Conservation (phyloP, 64 coral and sea anemone species). For the Orbicella faveolata region DNA sequence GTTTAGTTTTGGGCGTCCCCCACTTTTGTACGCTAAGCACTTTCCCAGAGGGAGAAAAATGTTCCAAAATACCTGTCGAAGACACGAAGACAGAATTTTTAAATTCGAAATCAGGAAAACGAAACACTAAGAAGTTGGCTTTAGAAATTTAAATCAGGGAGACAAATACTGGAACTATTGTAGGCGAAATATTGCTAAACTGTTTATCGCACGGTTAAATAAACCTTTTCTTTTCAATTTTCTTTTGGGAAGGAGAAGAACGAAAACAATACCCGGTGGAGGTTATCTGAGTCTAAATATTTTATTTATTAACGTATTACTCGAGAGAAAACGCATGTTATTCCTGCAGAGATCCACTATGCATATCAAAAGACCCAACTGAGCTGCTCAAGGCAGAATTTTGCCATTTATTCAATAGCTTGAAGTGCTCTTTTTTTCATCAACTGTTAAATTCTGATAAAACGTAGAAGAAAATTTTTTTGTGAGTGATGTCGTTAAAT, state of each 20-base stretch:
- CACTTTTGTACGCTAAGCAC: no score
- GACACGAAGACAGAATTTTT: no score
- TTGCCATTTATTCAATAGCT: neutral
- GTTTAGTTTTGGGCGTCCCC: no score
- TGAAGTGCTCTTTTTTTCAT: neutral
- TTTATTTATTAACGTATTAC: neutral
- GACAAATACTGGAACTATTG: no score
- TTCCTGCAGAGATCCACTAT: neutral
- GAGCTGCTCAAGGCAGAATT: constrained; percentile 17
- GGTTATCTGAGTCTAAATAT: neutral
- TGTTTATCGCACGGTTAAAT: no score
- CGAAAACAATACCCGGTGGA: neutral
- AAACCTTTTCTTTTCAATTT: no score
- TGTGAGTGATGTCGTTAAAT: neutral
- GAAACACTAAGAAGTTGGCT: no score
- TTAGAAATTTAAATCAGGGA: no score
- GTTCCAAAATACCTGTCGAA: no score
- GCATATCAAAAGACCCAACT: neutral
- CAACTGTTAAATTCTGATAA: neutral
- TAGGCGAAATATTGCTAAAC: no score
- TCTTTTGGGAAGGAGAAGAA: neutral
- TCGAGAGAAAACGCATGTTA: neutral
- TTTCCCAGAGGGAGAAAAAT: no score
- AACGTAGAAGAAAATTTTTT: neutral
- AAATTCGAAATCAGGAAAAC: no score